Evolutionary conservation across 2,113 vertebrate species (phyloP), one percentile per base, ranked within the genome.

Genomic region (Sebastes schlegelii): DNA sequence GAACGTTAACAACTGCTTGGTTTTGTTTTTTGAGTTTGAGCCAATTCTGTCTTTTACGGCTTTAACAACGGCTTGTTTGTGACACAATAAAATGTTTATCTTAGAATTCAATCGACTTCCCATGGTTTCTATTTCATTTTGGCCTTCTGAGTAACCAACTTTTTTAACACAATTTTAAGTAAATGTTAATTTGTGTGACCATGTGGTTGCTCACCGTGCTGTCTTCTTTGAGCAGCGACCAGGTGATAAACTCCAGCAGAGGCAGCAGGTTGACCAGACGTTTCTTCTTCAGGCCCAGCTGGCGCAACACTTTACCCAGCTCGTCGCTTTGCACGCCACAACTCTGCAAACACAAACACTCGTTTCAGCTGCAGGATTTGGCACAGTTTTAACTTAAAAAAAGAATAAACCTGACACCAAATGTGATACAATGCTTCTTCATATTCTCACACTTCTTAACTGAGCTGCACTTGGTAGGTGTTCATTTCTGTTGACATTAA

Each of bases 191-290:
- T 60, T 54, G 46, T 40, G 42, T 42, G 8, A 17, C 55, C 55
- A 6, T 5, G 12, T 5, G 43, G 45, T 17, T 52, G 40, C 91
- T 92, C 74, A 96, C 95, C 93, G 54, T 80, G 83, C 79, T 90
- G 84, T 95, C 94, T 19, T 95, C 94, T 69, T 91, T 95, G 64
- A 96, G 92, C 82, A 96, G 90, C 3, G 95, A 95, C 95, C 95
- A 96, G 78, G 95, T 96, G 82, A 96, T 96, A 85, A 95, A 95
- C 94, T 96, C 95, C 62, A 96, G 76, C 79, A 96, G 90, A 4
- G 95, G 95, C 84, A 95, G 79, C 69, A 96, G 81, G 67, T 84
- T 88, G 4, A 46, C 52, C 66, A 96, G 90, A 0, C 79, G 92
- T 52, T 93, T 95, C 85, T 95, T 95, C 85, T 84, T 94, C 78